Conservation (phyloP, 2,113 vertebrate species). For the Empidonax alnorum region DNA sequence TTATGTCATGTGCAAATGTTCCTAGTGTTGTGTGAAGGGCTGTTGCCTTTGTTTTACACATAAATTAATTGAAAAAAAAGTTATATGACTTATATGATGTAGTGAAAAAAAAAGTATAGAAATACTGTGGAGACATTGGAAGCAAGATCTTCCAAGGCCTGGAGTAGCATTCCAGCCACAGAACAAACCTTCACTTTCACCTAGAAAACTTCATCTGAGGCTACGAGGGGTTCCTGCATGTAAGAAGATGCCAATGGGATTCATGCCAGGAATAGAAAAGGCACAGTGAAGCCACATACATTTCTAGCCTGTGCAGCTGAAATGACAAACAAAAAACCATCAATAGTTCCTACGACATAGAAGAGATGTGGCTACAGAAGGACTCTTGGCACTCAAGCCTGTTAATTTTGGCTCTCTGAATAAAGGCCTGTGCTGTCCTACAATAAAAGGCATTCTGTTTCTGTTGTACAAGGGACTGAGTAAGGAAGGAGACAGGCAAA, state of each 20-base stretch:
- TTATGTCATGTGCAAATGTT: not conserved
- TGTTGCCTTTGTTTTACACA: not conserved
- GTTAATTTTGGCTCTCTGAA: conserved; percentile 15
- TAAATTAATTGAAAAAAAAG: not conserved
- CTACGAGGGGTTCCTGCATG: not conserved
- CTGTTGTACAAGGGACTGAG: not conserved
- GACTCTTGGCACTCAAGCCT: not conserved
- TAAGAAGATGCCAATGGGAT: not conserved
- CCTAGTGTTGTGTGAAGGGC: not conserved
- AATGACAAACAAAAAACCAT: conserved; percentile 39
- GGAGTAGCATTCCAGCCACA: not conserved
- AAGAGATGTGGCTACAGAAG: conserved; percentile 17
- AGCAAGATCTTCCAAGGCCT: not conserved
- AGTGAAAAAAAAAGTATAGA: not conserved
- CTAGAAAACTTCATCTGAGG: not conserved
- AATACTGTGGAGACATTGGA: not conserved
- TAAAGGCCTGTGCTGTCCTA: not conserved
- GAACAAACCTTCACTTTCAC: not conserved
- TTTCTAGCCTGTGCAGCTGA: conserved; percentile 7
- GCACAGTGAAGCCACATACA: not conserved
- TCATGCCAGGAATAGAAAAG: conserved; percentile 19
- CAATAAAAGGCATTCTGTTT: conserved; percentile 3
- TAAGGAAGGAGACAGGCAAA: not conserved
- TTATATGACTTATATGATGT: not conserved
- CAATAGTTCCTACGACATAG: not conserved